Evolutionary conservation across 1,140 invertebrate species (phyloP), one percentile per base, ranked within the genome.

Genomic region (Asbolus verrucosus): DNA sequence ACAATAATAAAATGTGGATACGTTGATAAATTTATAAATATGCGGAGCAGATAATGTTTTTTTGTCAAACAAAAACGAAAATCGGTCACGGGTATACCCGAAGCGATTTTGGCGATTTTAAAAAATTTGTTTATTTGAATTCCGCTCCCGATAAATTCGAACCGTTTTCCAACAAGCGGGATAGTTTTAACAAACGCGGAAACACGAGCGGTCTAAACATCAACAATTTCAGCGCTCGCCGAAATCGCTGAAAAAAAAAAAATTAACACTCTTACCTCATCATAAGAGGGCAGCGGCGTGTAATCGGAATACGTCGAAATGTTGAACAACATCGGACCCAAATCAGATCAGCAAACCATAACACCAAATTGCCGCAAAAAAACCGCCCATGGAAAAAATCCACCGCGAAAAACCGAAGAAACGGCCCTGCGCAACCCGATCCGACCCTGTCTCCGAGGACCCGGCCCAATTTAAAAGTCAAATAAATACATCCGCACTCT

Each of bases 281-380:
- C 62, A 66, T 74, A 74, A 1, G 73, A 74, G 41, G 73, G 73
- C 14, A 74, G 61, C 8, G 70, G 73, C 13, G 73, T 54, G 43
- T 74, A 74, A 50, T 74, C 70, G 36, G 67, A 69, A 67, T 74
- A 72, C 13, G 67, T 70, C n/a, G 73, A 61, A 41, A 74, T 71
- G 70, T 74, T 74, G 43, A 72, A 74, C 67, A 74, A 68, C 73
- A 74, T 74, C 16, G 41, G 39, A 43, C 33, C 27, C 16, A 54
- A n/a, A 54, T 27, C 5, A 54, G 11, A 5, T 43, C 9, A 16
- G 21, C 46, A 27, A 27, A 54, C 46, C 46, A 54, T 54, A 24
- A 24, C 46, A 54, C 19, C n/a, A 24, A 41, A 63, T 61, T 50
- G 46, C 43, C 16, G 16, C 33, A 24, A 66, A 19, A 16, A 27